Evolutionary conservation across 2,797 vertebrate genomes (phyloP), one percentile per base, ranked within the genome.

Genomic region (Chromis chromis): DNA sequence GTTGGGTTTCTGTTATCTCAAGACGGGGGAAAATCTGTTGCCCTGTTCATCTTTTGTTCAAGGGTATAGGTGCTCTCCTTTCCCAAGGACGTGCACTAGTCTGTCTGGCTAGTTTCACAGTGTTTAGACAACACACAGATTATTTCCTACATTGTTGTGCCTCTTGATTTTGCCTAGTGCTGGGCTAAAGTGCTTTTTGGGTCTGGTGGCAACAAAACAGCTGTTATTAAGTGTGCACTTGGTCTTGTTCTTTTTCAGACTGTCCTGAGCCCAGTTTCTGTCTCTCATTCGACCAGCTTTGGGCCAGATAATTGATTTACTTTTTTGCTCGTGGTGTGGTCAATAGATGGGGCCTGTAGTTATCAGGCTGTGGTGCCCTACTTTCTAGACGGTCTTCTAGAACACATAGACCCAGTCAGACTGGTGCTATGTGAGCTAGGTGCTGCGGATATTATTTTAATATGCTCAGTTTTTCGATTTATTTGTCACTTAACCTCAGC

Each of bases 1-100:
- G 92, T 96, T 93, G 81, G 85, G 92, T 95, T 96, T 93, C 94
- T 92, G 87, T 93, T 94, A 92, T 94, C 93, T 94, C 86, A 91
- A 81, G 85, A 90, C 80, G 67, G 24, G 80, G 70, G 81, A 70
- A 89, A 91, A 91, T 87, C 88, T 87, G 83, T 89, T 67, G 85
- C 78, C 71, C 77, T 70, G 91, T 85, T 92, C 86, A 78, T 91
- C 90, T 93, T 93, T 94, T 94, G 91, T 94, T 93, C 76, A 85
- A 79, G 79, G 69, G 78, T 78, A 79, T 57, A 65, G 79, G 70
- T 76, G 72, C 68, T 85, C 73, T 83, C 46, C 74, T 86, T 84
- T 89, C 89, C 84, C 84, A 90, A 90, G 87, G 92, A 93, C 89
- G 84, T 81, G 75, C 74, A 93, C 88, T 68, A 84, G 86, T 83